Evolutionary conservation across 92 coral and sea anemone genomes (phyloP), one percentile per base, ranked within the genome.

Genomic region (Porites rus): DNA sequence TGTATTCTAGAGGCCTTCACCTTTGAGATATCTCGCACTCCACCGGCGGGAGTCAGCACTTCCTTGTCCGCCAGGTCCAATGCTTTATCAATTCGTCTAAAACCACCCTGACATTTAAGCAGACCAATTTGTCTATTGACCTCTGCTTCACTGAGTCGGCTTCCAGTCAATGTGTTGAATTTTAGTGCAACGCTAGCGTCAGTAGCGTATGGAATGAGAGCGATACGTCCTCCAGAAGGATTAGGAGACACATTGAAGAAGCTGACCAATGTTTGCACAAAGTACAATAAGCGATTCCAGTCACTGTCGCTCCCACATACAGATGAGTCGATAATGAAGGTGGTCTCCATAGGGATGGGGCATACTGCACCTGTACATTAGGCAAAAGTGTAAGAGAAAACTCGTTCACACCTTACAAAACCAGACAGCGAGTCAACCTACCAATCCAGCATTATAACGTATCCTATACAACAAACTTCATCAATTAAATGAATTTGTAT

Each of bases 241-340:
- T 2, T 31, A 31, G 43, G 87, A 3, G 96, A 91, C 79, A 93
- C 92, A 9, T 94, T 86, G 76, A 88, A 93, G 10, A 85, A 87
- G 10, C 83, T 87, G 65, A 91, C 72, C 25, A 91, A 87, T n/a
- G 72, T 84, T 63, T 93, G 95, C 58, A 93, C 86, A 74, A 91
- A 75, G 66, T 91, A 91, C 63, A 87, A 63, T 22, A 93, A 84
- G 74, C 91, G 76, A 82, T 91, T 88, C 66, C 92, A 93, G 84
- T 93, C 85, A 75, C 92, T 78, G 70, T 77, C 83, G 21, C 92
- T 94, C 69, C 88, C 92, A 69, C 96, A 91, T 11, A 90, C 91
- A 2, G 96, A 93, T 3, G 96, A 91, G 80, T 93, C 96, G 80
- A 93, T 88, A 70, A 93, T 75, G 79, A 93, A 91, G 12, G 94